Evolutionary conservation across 2,888 invertebrate genomes (phyloP), one percentile per base, ranked within the genome.

Genomic region (Tubiluchus corallicola): DNA sequence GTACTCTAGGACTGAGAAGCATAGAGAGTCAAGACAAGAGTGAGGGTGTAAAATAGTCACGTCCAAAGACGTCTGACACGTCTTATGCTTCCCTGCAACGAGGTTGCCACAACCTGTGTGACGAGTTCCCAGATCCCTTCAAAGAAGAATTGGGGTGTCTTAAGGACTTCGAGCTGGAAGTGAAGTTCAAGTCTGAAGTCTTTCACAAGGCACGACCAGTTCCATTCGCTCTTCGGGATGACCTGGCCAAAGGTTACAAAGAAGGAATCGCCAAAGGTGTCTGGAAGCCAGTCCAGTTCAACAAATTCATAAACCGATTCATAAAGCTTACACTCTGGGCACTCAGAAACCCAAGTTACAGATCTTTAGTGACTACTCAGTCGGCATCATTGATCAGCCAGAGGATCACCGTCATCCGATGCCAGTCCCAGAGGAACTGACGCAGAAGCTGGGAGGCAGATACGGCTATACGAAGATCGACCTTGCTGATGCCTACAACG

Each of bases 231-330:
- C n/a, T 44, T 17, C 44, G 20, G 17, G 17, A 19, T 5, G 44
- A 44, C 4, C 16, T 44, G 4, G n/a, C 29, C 9, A 4, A 44
- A 44, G 44, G 15, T 4, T 44, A 44, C 13, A 4, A 44, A 5
- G 4, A 44, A 4, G 44, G 44, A 4, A 44, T 44, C 40, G 20
- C 45, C n/a, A 44, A 45, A 20, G 45, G 44, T n/a, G 17, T 44
- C 15, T 44, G 44, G 44, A 20, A 43, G 15, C 40, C 40, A 4
- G 44, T 18, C 5, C 41, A 9, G 20, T 41, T 41, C 41, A 37
- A 37, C 41, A 13, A 4, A 4, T 41, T 16, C 18, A 41, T 15
- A 18, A 16, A 4, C 17, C 18, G n/a, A 18, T 16, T n/a, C n/a
- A n/a, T n/a, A n/a, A n/a, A n/a, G n/a, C n/a, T n/a, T n/a, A n/a